Percentiles rank a stretch among this genome's conserved stretches.
Conservation (phyloP, 2,113 vertebrate species). For the Climacteris rufus region DNA sequence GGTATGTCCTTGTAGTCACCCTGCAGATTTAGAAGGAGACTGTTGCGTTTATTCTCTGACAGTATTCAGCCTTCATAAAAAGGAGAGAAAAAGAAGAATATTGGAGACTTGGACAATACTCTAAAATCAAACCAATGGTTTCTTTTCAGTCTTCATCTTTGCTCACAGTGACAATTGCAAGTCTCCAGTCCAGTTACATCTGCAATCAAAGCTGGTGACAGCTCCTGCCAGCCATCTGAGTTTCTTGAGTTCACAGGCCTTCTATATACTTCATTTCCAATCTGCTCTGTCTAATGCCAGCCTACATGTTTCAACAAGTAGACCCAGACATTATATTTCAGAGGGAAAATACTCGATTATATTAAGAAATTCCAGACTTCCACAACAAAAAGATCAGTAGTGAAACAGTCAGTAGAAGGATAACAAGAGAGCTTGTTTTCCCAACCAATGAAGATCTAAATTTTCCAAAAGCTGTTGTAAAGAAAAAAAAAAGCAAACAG, state of each 20-base stretch:
- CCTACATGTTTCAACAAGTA: not conserved
- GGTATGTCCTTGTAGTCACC: not conserved
- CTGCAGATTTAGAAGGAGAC: not conserved
- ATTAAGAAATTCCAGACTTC: not conserved
- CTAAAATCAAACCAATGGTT: not conserved
- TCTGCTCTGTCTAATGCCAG: not conserved
- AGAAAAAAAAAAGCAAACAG: not conserved
- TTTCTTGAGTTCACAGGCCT: not conserved
- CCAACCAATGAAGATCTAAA: not conserved
- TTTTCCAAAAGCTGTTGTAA: not conserved
- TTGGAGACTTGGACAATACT: not conserved
- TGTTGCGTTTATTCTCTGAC: not conserved
- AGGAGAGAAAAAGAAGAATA: not conserved
- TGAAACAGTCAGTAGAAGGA: not conserved
- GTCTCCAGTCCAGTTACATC: not conserved
- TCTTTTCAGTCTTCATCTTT: not conserved
- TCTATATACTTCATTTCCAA: not conserved
- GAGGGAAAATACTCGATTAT: not conserved
- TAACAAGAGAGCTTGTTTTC: not conserved
- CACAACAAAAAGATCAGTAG: not conserved
- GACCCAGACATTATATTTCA: not conserved
- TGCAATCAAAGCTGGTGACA: not conserved
- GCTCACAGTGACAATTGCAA: not conserved
- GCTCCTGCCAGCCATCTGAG: rapidly evolving
- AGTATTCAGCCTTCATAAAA: not conserved